Evolutionary conservation across 1,140 invertebrate species (phyloP).

Genomic region (roundworm (Caenorhabditis elegans)): WBcel235 BX284602.5:10223001-10223500

Average conservation of each 20-base stretch:
- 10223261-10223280: conserved; percentile 48
- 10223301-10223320: conserved; percentile 65
- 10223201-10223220: conserved; percentile 21
- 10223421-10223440: not conserved
- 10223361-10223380: conserved; percentile 59
- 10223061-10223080: conserved; percentile 60
- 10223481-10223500: conserved; percentile 58
- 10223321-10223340: conserved; percentile 57
- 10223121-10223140: conserved; percentile 59
- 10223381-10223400: conserved; percentile 60
- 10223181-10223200: not conserved
- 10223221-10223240: conserved; percentile 47
- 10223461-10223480: conserved; percentile 46
- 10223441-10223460: conserved; percentile 31
- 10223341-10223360: conserved; percentile 54
- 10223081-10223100: conserved; percentile 62
- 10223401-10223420: conserved; percentile 55
- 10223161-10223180: not conserved
- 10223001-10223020: conserved; percentile 46
- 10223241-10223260: conserved; percentile 40
- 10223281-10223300: conserved; percentile 58
- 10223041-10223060: conserved; percentile 58
- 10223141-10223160: conserved; percentile 53
- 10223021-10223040: conserved; percentile 56
- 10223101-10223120: conserved; percentile 56